Evolutionary conservation across 1,140 invertebrate species (phyloP).

Genomic region (Whitmania pigra): DNA sequence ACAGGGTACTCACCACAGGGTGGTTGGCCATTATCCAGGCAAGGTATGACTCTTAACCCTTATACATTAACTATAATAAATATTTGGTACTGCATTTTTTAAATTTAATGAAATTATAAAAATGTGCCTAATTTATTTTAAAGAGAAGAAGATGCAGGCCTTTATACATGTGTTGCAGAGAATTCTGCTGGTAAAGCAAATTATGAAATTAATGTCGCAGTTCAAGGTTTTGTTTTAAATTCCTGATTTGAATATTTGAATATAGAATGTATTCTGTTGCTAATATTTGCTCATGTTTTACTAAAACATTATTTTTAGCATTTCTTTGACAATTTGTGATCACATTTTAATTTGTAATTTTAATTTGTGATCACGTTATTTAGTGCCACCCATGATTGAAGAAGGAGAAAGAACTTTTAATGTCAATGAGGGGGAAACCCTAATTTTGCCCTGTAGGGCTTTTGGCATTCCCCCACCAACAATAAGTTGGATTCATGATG

Average conservation of each 20-base stretch:
- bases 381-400: constrained; percentile 36
- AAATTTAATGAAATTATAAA: constrained; percentile 7
- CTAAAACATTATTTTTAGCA: too few relatives aligned
- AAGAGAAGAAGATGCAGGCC: constrained; percentile 37
- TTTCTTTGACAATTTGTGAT: too few relatives aligned
- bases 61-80: background rate
- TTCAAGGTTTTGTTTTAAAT: constrained; percentile 30
- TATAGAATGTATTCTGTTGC: too few relatives aligned
- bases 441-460: constrained; percentile 36
- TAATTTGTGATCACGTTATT: background rate
- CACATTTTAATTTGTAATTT: too few relatives aligned
- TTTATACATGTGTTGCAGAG: constrained; percentile 39
- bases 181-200: constrained; percentile 37
- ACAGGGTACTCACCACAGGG: constrained; percentile 29
- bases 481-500: constrained; percentile 35
- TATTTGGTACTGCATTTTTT: too few relatives aligned
- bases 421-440: constrained; percentile 30
- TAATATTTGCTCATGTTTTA: too few relatives aligned
- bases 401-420: constrained; percentile 29
- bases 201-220: constrained; percentile 28
- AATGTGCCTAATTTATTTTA: constrained; percentile 25
- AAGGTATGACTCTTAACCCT: constrained; percentile 18
- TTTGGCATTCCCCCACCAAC: constrained; percentile 37
- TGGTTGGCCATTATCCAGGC: constrained; percentile 32
- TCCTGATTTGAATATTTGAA: too few relatives aligned